phyloP scores from a whole-genome alignment of 2,888 invertebrate genomes.

The Achlya flavicornis region DNA sequence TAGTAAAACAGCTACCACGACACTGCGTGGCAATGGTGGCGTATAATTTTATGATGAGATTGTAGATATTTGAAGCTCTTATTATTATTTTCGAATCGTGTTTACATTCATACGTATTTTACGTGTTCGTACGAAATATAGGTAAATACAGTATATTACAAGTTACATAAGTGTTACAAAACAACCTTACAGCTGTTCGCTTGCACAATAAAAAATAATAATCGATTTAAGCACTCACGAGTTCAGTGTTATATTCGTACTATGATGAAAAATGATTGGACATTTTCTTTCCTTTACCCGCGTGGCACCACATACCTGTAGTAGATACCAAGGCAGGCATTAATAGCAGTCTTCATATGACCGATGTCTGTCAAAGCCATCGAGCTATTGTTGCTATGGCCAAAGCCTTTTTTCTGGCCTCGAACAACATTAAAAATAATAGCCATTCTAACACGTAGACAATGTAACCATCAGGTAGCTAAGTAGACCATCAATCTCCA shows the following conservation, averaged over 20 bases:
- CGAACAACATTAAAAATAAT: neutral
- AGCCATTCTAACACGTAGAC: neutral
- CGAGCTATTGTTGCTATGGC: too few relatives aligned
- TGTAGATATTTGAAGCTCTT: neutral
- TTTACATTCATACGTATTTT: neutral
- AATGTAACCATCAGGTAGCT: neutral
- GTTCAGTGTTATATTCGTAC: neutral
- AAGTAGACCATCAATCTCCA: conserved; percentile 1
- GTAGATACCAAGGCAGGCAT: too few relatives aligned
- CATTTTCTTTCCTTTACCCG: neutral
- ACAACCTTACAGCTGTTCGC: neutral
- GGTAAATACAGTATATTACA: neutral
- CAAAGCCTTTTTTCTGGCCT: neutral
- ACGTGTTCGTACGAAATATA: neutral
- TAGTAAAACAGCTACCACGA: too few relatives aligned
- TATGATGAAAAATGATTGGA: neutral
- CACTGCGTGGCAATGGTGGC: too few relatives aligned
- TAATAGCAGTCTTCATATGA: too few relatives aligned
- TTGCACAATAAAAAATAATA: neutral
- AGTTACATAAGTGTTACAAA: neutral
- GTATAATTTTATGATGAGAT: too few relatives aligned
- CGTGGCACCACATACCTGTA: too few relatives aligned
- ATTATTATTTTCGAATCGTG: neutral
- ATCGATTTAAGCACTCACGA: neutral
- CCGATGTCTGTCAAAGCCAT: too few relatives aligned